phyloP scores from a whole-genome alignment of 2,888 invertebrate species.

The Acleris cristana region DNA sequence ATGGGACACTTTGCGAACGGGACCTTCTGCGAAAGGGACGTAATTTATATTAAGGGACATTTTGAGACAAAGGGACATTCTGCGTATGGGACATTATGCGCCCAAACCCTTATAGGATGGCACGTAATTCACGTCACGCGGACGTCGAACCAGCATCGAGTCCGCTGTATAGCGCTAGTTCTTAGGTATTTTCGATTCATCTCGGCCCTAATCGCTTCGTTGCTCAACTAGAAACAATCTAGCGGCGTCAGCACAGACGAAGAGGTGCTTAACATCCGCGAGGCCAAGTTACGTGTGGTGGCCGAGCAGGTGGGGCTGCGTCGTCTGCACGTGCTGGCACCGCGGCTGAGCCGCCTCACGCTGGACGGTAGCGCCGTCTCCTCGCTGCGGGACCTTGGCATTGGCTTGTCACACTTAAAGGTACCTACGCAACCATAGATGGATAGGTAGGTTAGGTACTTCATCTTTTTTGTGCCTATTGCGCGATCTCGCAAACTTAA shows the following conservation, averaged over 20 bases:
- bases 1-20: no score
- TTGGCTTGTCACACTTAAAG: constrained; percentile 84
- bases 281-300: constrained; percentile 86
- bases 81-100: no score
- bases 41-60: no score
- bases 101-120: no score
- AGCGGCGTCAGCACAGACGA: constrained; percentile 74
- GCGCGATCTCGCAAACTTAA: no score
- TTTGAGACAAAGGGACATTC: no score
- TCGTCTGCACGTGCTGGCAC: constrained; percentile 85
- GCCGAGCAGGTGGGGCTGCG: constrained; percentile 86
- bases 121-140: no score
- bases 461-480: no score
- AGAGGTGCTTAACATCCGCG: constrained; percentile 76
- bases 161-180: no score
- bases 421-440: constrained; percentile 51
- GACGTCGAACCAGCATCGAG: no score
- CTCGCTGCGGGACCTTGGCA: constrained; percentile 88
- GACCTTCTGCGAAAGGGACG: no score
- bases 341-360: constrained; percentile 84
- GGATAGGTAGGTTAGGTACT: background rate
- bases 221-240: constrained; percentile 67
- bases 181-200: no score
- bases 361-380: constrained; percentile 87
- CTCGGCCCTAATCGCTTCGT: background rate